phyloP scores from a whole-genome alignment of 2,113 vertebrate genomes.

The Megaceryle torquata region DNA sequence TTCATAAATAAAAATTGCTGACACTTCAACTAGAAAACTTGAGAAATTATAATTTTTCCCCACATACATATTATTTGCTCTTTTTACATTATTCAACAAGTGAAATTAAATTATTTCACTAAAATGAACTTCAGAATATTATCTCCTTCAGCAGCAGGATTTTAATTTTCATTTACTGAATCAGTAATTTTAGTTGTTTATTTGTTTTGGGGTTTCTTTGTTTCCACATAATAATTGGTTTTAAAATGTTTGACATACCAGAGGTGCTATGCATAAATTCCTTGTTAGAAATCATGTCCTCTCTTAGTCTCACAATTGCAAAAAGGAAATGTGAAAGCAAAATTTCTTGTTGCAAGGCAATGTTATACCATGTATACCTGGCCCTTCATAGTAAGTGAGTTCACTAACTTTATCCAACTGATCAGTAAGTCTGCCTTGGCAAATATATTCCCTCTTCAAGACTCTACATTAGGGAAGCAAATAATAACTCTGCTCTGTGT shows the following conservation, averaged over 20 bases:
- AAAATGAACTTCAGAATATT: not conserved
- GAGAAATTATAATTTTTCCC: not conserved
- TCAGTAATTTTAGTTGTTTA: not conserved
- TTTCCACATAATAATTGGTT: not conserved
- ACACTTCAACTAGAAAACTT: not conserved
- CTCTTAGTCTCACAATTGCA: not conserved
- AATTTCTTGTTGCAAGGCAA: not conserved
- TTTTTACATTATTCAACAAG: not conserved
- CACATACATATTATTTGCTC: not conserved
- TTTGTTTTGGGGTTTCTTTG: fast-evolving
- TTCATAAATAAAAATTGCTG: not conserved
- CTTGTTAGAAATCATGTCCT: not conserved
- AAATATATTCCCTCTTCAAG: not conserved
- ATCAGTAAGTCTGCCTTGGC: not conserved
- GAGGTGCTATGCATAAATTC: not conserved
- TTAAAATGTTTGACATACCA: not conserved
- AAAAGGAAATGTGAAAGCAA: not conserved
- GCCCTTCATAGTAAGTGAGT: not conserved
- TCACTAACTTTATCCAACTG: not conserved
- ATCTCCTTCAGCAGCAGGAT: not conserved
- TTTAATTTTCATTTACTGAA: not conserved
- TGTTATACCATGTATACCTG: not conserved
- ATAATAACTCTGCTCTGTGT: not conserved
- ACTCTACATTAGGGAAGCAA: not conserved
- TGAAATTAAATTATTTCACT: not conserved